phyloP scores from a whole-genome alignment of 2,888 invertebrate species.

The Dromius quadrimaculatus region DNA sequence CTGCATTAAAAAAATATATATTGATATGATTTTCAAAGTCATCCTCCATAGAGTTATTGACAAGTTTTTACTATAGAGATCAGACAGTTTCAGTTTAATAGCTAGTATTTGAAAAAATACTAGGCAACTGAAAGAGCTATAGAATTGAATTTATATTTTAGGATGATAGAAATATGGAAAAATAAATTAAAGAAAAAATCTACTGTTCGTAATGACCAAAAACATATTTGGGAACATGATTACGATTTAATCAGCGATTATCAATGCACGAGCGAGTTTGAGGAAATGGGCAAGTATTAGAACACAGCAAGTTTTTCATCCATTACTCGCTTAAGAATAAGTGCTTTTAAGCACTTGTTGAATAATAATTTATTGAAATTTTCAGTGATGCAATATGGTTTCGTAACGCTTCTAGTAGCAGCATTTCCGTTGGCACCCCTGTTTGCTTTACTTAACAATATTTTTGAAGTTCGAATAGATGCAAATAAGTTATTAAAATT shows the following conservation, averaged over 20 bases:
- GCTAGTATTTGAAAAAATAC: constrained; percentile 19
- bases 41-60: constrained; percentile 9
- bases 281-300: constrained; percentile 61
- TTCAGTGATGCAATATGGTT: constrained; percentile 75
- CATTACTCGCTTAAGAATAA: not conserved
- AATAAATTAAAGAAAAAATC: constrained; percentile 54
- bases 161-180: constrained; percentile 38
- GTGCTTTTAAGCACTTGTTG: not conserved
- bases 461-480: constrained; percentile 70
- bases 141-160: constrained; percentile 25
- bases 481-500: constrained; percentile 58
- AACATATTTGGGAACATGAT: constrained; percentile 64
- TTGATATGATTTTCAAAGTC: no score
- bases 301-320: not conserved
- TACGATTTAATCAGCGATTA: constrained; percentile 60
- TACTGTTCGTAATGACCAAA: no score
- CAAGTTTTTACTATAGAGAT: not conserved
- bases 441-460: constrained; percentile 74
- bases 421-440: constrained; percentile 77
- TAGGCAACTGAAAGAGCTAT: no score
- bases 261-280: constrained; percentile 61
- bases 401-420: constrained; percentile 75
- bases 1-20: no score
- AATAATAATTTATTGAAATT: constrained; percentile 4
- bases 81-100: constrained; percentile 12